Conservation (phyloP, 1,140 invertebrate species). For the Sogatella furcifera region DNA sequence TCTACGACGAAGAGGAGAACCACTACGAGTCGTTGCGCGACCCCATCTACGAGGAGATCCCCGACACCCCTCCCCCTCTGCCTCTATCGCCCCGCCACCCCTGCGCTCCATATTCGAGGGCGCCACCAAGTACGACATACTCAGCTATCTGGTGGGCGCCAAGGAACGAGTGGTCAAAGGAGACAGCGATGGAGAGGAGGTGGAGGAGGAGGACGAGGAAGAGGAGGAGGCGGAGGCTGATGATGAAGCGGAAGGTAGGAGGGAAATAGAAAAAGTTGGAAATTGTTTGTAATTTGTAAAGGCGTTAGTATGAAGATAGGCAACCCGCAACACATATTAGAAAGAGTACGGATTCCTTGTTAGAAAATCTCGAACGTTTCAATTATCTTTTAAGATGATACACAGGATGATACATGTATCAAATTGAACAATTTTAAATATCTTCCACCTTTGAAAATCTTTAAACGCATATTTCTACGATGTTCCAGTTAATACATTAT, state of each 20-base stretch:
- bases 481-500: too few species aligned
- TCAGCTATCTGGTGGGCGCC: slow-evolving; percentile 77
- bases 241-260: background rate
- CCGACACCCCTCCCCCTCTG: slow-evolving; percentile 54
- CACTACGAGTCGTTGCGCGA: slow-evolving; percentile 72
- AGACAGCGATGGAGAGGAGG: slow-evolving; percentile 29
- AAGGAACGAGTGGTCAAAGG: slow-evolving; percentile 52
- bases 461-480: too few species aligned
- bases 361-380: too few species aligned
- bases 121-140: slow-evolving; percentile 77
- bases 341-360: too few species aligned
- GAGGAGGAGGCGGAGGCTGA: slow-evolving; percentile 29
- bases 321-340: too few species aligned
- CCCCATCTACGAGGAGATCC: slow-evolving; percentile 80
- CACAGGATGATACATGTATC: too few species aligned
- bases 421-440: too few species aligned
- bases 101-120: slow-evolving; percentile 59
- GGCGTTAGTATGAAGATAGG: too few species aligned
- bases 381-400: too few species aligned
- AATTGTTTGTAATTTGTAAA: too few species aligned
- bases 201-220: slow-evolving; percentile 24
- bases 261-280: slow-evolving; percentile 10
- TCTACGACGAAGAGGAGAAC: slow-evolving; percentile 48
- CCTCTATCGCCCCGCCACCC: slow-evolving; percentile 55
- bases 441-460: too few species aligned